These are phyloP conservation scores for Coecobrya sp. DNA, from an alignment of 2,888 invertebrate species.

Conservation along the genomic window DNA sequence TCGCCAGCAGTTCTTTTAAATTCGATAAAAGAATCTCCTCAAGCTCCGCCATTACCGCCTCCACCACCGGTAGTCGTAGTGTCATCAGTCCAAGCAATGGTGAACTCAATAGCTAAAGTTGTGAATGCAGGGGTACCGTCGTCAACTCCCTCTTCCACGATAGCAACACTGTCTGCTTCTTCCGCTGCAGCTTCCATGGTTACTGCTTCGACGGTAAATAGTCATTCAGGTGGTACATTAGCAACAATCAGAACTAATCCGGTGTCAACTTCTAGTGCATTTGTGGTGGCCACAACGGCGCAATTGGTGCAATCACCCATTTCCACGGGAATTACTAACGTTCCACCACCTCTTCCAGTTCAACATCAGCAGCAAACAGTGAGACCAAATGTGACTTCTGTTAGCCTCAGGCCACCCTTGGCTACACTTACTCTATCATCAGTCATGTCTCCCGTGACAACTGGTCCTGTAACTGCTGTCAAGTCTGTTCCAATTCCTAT, in stretches of 20 bases:
- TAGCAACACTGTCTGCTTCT: background rate
- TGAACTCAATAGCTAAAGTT: constrained; percentile 48
- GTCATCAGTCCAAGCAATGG: constrained; percentile 23
- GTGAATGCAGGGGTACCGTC: background rate
- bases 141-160: background rate
- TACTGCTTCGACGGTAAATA: background rate
- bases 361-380: constrained; percentile 26
- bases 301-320: background rate
- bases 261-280: constrained; percentile 58
- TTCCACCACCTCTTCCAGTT: constrained; percentile 33
- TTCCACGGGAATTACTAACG: constrained; percentile 3
- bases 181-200: background rate
- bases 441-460: constrained; percentile 20
- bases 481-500: constrained; percentile 58
- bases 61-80: constrained; percentile 89
- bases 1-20: constrained; percentile 28
- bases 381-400: constrained; percentile 46
- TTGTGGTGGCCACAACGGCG: constrained; percentile 42
- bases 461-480: constrained; percentile 39
- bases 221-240: constrained; percentile 38
- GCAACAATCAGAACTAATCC: constrained; percentile 32
- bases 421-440: constrained; percentile 20
- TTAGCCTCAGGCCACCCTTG: constrained; percentile 21
- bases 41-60: constrained; percentile 91
- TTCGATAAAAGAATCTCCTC: constrained; percentile 30